Percentiles rank a stretch among this genome's conserved stretches.
Conservation (phyloP, 2,797 vertebrate species). For the Myotis daubentonii region DNA sequence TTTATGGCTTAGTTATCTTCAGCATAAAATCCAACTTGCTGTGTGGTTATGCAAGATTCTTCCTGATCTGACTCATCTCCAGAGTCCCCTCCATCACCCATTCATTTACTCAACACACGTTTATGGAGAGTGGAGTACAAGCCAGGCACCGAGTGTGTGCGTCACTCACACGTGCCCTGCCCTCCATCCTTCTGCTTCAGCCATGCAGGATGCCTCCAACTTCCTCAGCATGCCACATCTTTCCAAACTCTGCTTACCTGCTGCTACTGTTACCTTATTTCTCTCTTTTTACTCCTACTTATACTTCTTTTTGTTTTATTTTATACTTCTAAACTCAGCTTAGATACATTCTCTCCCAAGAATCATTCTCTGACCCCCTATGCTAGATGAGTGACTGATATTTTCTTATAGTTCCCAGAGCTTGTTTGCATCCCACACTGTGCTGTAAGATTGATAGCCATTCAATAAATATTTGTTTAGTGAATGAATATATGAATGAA, state of each 20-base stretch:
- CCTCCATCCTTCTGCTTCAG: background rate
- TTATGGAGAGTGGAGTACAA: background rate
- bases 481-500: background rate
- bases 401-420: background rate
- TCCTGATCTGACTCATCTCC: background rate
- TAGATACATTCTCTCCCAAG: background rate
- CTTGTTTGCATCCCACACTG: background rate
- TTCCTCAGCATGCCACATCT: background rate
- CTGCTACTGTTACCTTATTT: background rate
- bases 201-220: background rate
- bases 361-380: background rate
- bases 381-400: background rate
- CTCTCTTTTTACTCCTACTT: background rate
- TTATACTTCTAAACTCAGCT: background rate
- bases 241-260: background rate
- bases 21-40: background rate
- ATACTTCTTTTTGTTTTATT: background rate
- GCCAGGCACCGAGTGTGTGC: background rate
- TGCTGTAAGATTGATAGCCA: background rate
- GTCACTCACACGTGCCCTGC: background rate
- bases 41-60: background rate
- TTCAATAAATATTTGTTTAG: conserved; percentile 4
- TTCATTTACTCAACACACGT: background rate
- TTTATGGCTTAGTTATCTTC: background rate
- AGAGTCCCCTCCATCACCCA: background rate